Percentiles rank a stretch among this genome's conserved stretches.
phyloP scores from a whole-genome alignment of 2,113 vertebrate genomes.

The Rhinoderma darwinii region DNA sequence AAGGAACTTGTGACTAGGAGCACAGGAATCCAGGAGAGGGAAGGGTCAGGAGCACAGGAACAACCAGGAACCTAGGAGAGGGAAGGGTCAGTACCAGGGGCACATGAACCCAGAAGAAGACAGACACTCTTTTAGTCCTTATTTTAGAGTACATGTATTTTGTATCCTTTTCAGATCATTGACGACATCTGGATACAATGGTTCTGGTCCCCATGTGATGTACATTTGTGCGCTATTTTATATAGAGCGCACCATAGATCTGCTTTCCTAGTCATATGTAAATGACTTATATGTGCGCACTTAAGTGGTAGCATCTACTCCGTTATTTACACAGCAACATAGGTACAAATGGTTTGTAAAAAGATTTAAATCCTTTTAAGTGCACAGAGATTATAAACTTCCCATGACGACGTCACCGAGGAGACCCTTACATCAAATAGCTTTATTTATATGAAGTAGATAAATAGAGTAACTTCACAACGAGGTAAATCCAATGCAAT shows the following conservation, averaged over 20 bases:
- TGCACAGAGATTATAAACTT: constrained; percentile 7
- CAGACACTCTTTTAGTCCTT: not conserved
- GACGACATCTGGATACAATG: not conserved
- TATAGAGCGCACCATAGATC: not conserved
- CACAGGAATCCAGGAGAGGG: not conserved
- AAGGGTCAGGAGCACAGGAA: not conserved
- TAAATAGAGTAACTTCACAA: not conserved
- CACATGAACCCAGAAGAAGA: too few relatives aligned
- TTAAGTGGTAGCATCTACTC: not conserved
- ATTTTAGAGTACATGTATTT: not conserved
- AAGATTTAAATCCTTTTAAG: not conserved
- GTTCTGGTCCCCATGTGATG: not conserved
- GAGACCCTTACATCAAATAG: not conserved
- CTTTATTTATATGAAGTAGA: not conserved
- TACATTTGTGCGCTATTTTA: not conserved
- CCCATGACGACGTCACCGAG: not conserved
- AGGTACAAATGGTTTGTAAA: not conserved
- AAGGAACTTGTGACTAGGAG: too few relatives aligned
- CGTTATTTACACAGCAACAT: not conserved
- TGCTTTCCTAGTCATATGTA: not conserved
- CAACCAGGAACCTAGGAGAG: not conserved
- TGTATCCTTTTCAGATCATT: not conserved
- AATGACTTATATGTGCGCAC: not conserved
- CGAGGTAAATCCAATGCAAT: not conserved
- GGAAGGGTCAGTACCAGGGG: not conserved